Conservation (phyloP, 2,797 vertebrate genomes). For the Myripristis jacobus region DNA sequence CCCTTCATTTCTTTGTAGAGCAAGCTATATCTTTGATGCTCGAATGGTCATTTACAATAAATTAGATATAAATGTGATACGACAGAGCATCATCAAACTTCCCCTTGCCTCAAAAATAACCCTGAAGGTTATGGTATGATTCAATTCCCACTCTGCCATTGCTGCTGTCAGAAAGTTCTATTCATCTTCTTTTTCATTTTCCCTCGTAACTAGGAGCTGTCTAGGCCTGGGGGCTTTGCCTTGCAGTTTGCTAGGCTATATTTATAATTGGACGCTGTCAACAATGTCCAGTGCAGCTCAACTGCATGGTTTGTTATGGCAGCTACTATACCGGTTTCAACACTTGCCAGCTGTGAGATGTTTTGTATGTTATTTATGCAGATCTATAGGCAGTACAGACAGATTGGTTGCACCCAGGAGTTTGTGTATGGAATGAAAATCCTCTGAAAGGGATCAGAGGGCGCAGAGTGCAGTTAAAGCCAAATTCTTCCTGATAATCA, state of each 20-base stretch:
- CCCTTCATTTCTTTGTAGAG: constrained; percentile 36
- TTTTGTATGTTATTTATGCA: constrained; percentile 64
- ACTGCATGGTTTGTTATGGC: constrained; percentile 68
- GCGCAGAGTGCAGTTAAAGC: constrained; percentile 32
- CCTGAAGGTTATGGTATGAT: constrained; percentile 72
- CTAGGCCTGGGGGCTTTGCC: constrained; percentile 68
- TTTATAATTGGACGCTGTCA: constrained; percentile 81
- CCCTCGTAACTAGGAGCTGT: constrained; percentile 75
- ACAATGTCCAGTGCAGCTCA: constrained; percentile 71
- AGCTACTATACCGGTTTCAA: constrained; percentile 69
- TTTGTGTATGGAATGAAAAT: constrained; percentile 65
- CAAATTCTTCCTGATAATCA: constrained; percentile 38
- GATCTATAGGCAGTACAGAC: constrained; percentile 48
- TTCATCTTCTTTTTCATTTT: constrained; percentile 79
- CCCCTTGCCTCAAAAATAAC: constrained; percentile 62
- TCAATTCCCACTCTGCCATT: constrained; percentile 71
- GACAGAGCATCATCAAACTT: constrained; percentile 75
- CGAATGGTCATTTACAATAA: constrained; percentile 65
- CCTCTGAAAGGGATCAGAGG: constrained; percentile 55
- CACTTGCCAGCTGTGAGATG: constrained; percentile 69
- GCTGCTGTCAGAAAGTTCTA: constrained; percentile 73
- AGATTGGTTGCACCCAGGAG: constrained; percentile 41
- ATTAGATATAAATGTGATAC: constrained; percentile 70
- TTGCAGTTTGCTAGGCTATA: constrained; percentile 71
- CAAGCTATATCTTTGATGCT: constrained; percentile 52